A percentile compares a stretch with the other conserved stretches of the same genome.
Conservation (phyloP, 2,113 vertebrate genomes). For the Calidris pygmaea region DNA sequence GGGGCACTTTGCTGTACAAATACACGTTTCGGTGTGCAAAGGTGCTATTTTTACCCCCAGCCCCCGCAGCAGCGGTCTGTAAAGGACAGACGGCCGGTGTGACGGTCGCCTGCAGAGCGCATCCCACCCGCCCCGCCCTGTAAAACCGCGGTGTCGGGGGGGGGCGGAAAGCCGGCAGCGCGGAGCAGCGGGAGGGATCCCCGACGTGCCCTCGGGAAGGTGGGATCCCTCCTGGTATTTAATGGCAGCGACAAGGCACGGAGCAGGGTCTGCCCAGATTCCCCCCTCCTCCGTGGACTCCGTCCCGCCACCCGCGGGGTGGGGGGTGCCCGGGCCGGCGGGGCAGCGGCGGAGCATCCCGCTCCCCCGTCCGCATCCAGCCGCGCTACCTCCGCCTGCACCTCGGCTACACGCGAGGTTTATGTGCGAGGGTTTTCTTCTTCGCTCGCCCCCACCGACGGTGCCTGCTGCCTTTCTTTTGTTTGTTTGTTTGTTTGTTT, state of each 20-base stretch:
- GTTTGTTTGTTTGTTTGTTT: not conserved
- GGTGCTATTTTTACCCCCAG: accelerated
- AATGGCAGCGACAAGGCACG: not conserved
- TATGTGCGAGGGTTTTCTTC: not conserved
- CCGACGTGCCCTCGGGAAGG: not conserved
- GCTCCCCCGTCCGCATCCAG: not conserved
- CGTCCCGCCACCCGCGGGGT: not conserved
- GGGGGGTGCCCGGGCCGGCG: too few species aligned
- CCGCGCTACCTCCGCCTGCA: too few species aligned
- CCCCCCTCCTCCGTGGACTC: not conserved
- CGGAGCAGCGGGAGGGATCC: not conserved
- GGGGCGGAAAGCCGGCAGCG: too few species aligned
- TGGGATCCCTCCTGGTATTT: too few species aligned
- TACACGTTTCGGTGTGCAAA: accelerated
- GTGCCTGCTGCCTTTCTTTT: too few species aligned
- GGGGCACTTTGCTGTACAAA: not conserved
- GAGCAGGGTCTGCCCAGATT: not conserved
- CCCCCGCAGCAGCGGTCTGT: too few species aligned
- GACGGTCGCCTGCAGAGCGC: not conserved
- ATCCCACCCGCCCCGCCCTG: accelerated
- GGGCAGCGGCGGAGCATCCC: not conserved
- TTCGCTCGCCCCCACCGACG: not conserved
- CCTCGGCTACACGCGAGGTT: too few species aligned
- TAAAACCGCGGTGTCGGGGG: accelerated
- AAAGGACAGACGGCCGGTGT: accelerated